Evolutionary conservation across 2,113 vertebrate species (phyloP).

Genomic region (Donacobius atricapilla): DNA sequence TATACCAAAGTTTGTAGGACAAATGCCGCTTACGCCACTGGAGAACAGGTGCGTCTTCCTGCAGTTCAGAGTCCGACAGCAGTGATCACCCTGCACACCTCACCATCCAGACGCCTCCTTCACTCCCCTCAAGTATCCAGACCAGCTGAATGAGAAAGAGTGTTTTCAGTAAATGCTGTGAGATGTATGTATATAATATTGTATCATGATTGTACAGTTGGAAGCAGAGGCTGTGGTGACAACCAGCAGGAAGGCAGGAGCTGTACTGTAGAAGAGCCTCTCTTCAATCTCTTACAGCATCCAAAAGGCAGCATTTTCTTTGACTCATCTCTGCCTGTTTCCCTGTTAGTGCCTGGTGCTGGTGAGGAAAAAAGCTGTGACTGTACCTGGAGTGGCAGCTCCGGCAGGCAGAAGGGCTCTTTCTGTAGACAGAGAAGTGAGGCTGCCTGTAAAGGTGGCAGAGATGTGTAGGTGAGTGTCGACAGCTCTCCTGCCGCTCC

Average conservation of each 20-base stretch:
- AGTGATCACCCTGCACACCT: not conserved
- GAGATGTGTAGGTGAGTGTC: not conserved
- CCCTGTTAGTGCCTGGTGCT: not conserved
- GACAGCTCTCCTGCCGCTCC: accelerated
- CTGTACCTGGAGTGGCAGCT: not conserved
- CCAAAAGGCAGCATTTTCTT: not conserved
- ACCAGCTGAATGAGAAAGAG: not conserved
- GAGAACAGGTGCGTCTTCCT: not conserved
- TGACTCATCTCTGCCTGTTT: not conserved
- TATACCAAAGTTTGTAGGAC: not conserved
- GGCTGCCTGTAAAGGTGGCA: not conserved
- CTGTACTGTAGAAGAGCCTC: not conserved
- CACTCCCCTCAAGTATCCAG: not conserved
- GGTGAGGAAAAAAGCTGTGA: not conserved
- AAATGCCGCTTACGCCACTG: not conserved
- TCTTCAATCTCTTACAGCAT: not conserved
- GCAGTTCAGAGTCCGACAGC: not conserved
- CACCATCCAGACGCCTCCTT: accelerated
- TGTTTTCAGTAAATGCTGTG: not conserved
- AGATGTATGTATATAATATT: not conserved
- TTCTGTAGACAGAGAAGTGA: not conserved
- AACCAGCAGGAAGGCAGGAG: not conserved
- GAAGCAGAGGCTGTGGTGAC: not conserved
- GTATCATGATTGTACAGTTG: not conserved
- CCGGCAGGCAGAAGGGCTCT: not conserved